Conservation (phyloP, 2,888 invertebrate species). For the Muschampia staudingeri region DNA sequence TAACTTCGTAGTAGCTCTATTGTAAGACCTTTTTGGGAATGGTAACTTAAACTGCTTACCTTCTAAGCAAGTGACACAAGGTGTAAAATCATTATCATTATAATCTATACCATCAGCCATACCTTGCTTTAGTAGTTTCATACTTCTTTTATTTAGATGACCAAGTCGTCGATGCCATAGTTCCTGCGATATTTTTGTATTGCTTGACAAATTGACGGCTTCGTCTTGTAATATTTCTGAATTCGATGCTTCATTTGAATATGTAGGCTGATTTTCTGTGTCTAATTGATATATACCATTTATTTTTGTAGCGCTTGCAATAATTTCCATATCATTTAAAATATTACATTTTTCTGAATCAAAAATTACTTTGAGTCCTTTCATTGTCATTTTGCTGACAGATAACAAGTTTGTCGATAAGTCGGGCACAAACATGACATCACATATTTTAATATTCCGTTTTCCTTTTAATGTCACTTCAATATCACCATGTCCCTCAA, state of each 20-base stretch:
- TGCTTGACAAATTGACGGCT: constrained; percentile 36
- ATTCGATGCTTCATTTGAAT: neutral
- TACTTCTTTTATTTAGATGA: constrained; percentile 54
- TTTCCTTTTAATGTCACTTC: constrained; percentile 50
- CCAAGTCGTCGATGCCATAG: constrained; percentile 58
- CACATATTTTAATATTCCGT: constrained; percentile 28
- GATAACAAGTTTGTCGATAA: constrained; percentile 51
- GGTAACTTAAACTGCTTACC: constrained; percentile 57
- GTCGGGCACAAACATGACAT: constrained; percentile 46
- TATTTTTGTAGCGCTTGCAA: constrained; percentile 26
- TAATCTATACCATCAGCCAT: constrained; percentile 55
- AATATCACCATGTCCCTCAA: constrained; percentile 57
- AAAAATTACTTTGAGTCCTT: constrained; percentile 46
- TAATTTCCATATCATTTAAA: constrained; percentile 35
- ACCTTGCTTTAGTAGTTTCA: constrained; percentile 56
- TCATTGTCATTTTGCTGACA: constrained; percentile 39
- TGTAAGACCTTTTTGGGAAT: constrained; percentile 51
- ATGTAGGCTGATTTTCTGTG: neutral
- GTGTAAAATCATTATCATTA: constrained; percentile 31
- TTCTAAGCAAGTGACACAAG: constrained; percentile 57
- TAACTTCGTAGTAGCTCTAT: constrained; percentile 48
- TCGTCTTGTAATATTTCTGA: neutral
- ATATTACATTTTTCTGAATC: constrained; percentile 48
- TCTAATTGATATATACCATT: constrained; percentile 55
- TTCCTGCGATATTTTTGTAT: constrained; percentile 29